phyloP scores from a whole-genome alignment of 1,140 invertebrate species.

The Colletes gigas region DNA sequence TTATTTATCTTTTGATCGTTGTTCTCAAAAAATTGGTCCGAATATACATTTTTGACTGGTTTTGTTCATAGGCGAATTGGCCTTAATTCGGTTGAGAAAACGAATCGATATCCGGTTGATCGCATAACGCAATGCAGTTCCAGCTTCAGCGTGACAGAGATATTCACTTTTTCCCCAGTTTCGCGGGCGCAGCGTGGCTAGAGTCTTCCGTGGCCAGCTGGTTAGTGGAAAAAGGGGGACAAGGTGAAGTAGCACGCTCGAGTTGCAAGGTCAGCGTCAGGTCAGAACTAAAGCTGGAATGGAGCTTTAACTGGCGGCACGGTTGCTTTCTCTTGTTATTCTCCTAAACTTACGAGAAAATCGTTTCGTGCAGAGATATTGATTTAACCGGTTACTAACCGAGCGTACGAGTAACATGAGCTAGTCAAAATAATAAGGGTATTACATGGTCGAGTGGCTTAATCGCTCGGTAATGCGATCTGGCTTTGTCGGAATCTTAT shows the following conservation, averaged over 20 bases:
- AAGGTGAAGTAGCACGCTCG: constrained; percentile 41
- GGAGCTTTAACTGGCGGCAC: background rate
- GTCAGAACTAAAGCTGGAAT: constrained; percentile 32
- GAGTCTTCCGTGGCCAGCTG: constrained; percentile 5
- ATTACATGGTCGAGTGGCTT: no score
- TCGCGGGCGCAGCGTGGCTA: background rate
- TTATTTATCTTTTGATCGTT: no score
- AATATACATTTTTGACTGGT: no score
- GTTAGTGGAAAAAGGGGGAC: constrained; percentile 25
- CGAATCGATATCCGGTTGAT: constrained; percentile 29
- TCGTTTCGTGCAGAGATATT: background rate
- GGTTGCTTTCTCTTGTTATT: background rate
- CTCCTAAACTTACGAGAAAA: background rate
- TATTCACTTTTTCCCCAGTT: background rate
- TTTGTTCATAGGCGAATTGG: background rate
- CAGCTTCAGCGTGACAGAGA: background rate
- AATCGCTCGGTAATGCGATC: no score
- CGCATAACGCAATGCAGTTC: constrained; percentile 10
- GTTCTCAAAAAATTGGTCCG: no score
- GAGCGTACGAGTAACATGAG: background rate
- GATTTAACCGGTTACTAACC: background rate
- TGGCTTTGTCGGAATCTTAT: no score
- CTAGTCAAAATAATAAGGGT: background rate
- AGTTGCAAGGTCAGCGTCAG: constrained; percentile 30
- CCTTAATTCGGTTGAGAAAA: background rate